These are phyloP conservation scores for Acanthurus tractus DNA, from an alignment of 2,797 vertebrate species.

Conservation along the genomic window DNA sequence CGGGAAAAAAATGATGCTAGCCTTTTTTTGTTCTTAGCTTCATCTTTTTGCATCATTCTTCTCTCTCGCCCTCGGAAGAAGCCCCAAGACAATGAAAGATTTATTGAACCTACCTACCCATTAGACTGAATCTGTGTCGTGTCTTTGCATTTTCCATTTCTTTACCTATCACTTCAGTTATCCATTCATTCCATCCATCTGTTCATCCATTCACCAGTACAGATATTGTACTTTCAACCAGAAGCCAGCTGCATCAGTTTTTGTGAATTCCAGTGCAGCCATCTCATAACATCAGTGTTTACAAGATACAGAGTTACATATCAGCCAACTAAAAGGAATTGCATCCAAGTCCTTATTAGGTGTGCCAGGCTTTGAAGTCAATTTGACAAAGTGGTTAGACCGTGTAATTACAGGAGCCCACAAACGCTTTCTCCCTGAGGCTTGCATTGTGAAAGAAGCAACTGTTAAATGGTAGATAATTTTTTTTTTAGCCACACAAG, in stretches of 20 bases:
- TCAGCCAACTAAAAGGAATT: too few relatives aligned
- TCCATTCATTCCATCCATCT: background rate
- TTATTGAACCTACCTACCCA: slow-evolving; percentile 24
- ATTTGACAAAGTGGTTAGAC: too few relatives aligned
- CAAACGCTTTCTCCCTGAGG: too few relatives aligned
- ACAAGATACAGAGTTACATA: too few relatives aligned
- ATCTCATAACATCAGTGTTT: too few relatives aligned
- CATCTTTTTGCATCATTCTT: slow-evolving; percentile 52
- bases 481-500: too few relatives aligned
- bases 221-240: slow-evolving; percentile 7
- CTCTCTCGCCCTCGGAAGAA: slow-evolving; percentile 1
- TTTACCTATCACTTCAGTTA: background rate
- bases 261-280: background rate
- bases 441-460: too few relatives aligned
- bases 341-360: too few relatives aligned
- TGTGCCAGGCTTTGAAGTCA: too few relatives aligned
- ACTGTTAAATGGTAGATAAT: too few relatives aligned
- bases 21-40: slow-evolving; percentile 42
- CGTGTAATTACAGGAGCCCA: too few relatives aligned
- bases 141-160: background rate
- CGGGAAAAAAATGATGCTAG: slow-evolving; percentile 1
- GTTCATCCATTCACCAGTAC: background rate
- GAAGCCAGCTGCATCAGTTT: background rate
- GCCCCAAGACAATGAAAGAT: slow-evolving; percentile 29
- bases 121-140: slow-evolving; percentile 5